A percentile compares a stretch with the other conserved stretches of the same genome.
These are phyloP conservation scores for Lingula anatina DNA, from an alignment of 2,888 invertebrate species.

Conservation along the genomic window DNA sequence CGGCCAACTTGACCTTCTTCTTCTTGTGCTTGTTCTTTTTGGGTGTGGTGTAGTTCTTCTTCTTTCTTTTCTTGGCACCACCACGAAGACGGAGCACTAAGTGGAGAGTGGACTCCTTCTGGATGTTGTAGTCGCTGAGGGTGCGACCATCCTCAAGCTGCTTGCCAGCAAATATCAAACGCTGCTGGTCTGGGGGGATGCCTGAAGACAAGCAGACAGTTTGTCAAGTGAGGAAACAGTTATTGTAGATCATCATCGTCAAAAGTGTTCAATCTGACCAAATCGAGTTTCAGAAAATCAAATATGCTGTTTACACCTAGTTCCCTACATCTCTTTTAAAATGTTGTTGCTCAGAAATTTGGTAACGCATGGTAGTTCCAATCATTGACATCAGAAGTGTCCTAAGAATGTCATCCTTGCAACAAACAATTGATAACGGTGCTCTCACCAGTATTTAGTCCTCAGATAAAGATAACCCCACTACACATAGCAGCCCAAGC, in stretches of 20 bases:
- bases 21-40: constrained; percentile 99
- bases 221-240: no score
- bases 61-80: constrained; percentile 99
- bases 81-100: constrained; percentile 86
- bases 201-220: constrained; percentile 21
- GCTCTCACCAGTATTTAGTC: no score
- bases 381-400: constrained; percentile 7
- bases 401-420: constrained; percentile 6
- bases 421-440: no score
- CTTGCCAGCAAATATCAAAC: constrained; percentile 77
- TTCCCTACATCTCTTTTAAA: neutral
- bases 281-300: no score
- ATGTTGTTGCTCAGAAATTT: neutral
- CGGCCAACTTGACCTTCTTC: constrained; percentile 99
- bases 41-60: constrained; percentile 99
- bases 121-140: constrained; percentile 89
- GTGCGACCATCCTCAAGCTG: constrained; percentile 93
- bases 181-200: constrained; percentile 51
- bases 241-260: no score
- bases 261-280: no score
- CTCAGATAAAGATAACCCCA: no score
- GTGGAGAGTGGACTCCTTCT: constrained; percentile 92
- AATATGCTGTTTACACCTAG: no score
- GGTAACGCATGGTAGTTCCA: constrained; percentile 1
- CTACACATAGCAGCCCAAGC: no score